A percentile compares a stretch with the other conserved stretches of the same genome.
Evolutionary conservation across 64 coral and sea anemone genomes (phyloP).

Genomic region (Montipora efflorescens): DNA sequence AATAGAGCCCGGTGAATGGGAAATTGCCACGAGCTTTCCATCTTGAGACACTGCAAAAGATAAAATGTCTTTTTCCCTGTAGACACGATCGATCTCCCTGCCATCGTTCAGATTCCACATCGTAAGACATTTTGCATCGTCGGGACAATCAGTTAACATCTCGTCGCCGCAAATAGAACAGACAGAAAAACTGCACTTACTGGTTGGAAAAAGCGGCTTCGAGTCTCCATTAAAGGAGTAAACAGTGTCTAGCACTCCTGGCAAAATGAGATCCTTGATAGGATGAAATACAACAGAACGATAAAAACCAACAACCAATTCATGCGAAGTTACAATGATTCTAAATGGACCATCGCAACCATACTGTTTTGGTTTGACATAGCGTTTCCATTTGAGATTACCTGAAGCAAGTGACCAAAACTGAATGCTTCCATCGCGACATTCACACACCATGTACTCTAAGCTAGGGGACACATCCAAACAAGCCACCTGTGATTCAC

Average conservation of each 20-base stretch:
- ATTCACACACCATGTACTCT: slow-evolving; percentile 38
- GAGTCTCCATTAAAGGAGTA: background rate
- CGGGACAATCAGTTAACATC: slow-evolving; percentile 3
- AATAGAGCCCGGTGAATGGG: slow-evolving; percentile 1
- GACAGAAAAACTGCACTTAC: background rate
- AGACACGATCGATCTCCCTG: background rate
- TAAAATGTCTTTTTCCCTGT: background rate
- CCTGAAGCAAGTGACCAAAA: slow-evolving; percentile 16
- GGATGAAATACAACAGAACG: slow-evolving; percentile 35
- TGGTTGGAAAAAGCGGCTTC: background rate
- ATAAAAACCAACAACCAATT: background rate
- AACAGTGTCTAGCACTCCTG: background rate
- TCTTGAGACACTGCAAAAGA: background rate
- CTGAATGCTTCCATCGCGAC: background rate
- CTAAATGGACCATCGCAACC: too few species aligned
- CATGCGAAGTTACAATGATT: too few species aligned
- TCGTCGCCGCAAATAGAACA: background rate
- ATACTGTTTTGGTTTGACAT: background rate
- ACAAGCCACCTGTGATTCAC: background rate
- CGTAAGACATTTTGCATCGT: slow-evolving; percentile 3
- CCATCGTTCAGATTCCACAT: slow-evolving; percentile 6
- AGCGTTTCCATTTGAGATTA: background rate
- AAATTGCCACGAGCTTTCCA: background rate
- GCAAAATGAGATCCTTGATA: background rate
- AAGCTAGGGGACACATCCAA: slow-evolving; percentile 11